Percentiles rank a stretch among this genome's conserved stretches.
These are phyloP conservation scores for Porites lutea DNA, from an alignment of 64 coral and sea anemone species.

Conservation along the genomic window DNA sequence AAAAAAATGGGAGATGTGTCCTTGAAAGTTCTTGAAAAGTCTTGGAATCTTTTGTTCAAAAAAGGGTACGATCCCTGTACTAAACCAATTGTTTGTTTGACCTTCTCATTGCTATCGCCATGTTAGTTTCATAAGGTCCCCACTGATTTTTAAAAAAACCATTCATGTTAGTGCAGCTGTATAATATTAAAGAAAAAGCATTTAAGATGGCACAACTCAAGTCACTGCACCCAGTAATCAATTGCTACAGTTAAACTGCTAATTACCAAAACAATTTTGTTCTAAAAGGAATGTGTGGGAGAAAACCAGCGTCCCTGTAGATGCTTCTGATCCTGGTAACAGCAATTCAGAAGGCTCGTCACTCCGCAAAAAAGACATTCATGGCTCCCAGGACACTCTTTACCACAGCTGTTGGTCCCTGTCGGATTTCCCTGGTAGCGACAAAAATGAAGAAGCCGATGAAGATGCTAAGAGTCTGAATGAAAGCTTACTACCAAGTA, in stretches of 20 bases:
- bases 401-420: conserved; percentile 99
- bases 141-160: too few relatives aligned
- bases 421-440: conserved; percentile 59
- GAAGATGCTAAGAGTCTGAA: conserved; percentile 84
- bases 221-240: too few relatives aligned
- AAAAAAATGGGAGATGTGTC: too few relatives aligned
- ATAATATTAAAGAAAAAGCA: too few relatives aligned
- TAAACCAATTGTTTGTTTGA: too few relatives aligned
- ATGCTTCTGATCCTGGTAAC: background rate
- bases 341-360: background rate
- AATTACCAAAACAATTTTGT: background rate
- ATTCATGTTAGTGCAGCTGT: too few relatives aligned
- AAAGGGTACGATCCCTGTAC: too few relatives aligned
- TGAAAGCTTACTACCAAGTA: conserved; percentile 80
- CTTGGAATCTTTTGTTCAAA: too few relatives aligned
- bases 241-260: background rate
- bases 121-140: too few relatives aligned
- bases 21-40: too few relatives aligned
- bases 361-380: conserved; percentile 69
- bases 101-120: too few relatives aligned
- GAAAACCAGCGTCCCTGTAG: conserved; percentile 50
- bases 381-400: conserved; percentile 92
- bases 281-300: conserved; percentile 97
- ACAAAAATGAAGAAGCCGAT: conserved; percentile 57
- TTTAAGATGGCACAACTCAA: too few relatives aligned